These are phyloP conservation scores for Pungitius pungitius DNA, from an alignment of 2,113 vertebrate genomes.

Conservation along the genomic window DNA sequence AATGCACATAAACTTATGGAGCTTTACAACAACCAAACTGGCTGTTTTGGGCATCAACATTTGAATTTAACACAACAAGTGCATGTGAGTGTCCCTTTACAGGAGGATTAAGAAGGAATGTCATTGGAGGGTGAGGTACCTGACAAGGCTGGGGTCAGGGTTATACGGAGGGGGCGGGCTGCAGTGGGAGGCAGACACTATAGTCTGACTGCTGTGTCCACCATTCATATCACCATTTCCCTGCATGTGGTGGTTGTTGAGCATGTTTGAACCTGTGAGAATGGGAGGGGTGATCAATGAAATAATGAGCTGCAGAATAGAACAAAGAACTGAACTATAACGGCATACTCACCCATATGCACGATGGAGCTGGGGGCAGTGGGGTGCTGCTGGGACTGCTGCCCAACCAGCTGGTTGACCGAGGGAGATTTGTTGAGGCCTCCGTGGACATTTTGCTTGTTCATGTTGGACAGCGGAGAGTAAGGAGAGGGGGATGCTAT, in stretches of 20 bases:
- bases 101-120: constrained; percentile 64
- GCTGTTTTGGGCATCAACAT: constrained; percentile 26
- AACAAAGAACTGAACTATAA: neutral
- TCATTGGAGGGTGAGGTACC: constrained; percentile 89
- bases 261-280: constrained; percentile 85
- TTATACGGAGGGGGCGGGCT: constrained; percentile 95
- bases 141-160: constrained; percentile 96
- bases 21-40: constrained; percentile 1
- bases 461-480: constrained; percentile 88
- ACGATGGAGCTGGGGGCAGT: constrained; percentile 77
- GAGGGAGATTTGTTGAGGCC: constrained; percentile 88
- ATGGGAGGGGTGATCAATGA: constrained; percentile 17
- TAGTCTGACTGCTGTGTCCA: constrained; percentile 87
- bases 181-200: constrained; percentile 94
- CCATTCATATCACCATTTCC: constrained; percentile 92
- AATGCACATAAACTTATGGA: constrained; percentile 32
- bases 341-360: constrained; percentile 86
- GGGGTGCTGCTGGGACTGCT: constrained; percentile 86
- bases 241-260: constrained; percentile 90
- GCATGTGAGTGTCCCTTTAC: constrained; percentile 54
- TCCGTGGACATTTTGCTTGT: constrained; percentile 84
- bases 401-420: constrained; percentile 92
- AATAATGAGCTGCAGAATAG: neutral
- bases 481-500: constrained; percentile 86
- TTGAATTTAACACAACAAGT: constrained; percentile 41